Evolutionary conservation across 2,888 invertebrate species (phyloP).

Genomic region (Spisula subtruncata): DNA sequence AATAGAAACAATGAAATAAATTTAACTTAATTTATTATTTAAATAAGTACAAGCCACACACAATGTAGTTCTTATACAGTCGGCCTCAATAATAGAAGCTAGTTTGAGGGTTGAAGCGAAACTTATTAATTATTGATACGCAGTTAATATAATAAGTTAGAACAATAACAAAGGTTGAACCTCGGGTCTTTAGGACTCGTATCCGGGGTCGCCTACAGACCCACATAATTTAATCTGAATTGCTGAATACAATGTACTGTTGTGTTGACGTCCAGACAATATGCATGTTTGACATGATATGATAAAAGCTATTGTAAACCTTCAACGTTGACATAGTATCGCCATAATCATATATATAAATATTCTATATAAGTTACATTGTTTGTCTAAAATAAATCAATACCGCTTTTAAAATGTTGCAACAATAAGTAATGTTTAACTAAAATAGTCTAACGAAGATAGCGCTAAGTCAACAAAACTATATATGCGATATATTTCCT

Average conservation of each 20-base stretch:
- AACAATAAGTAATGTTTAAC: constrained; percentile 2
- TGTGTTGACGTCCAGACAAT: background rate
- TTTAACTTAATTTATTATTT: too few species aligned
- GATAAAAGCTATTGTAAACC: background rate
- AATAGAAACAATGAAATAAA: too few species aligned
- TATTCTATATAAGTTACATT: background rate
- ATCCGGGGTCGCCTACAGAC: too few species aligned
- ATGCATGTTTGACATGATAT: background rate
- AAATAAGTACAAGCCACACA: too few species aligned
- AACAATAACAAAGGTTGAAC: too few species aligned
- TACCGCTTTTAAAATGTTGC: background rate
- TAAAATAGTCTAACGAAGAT: background rate
- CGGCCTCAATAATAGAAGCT: too few species aligned
- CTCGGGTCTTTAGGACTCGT: too few species aligned
- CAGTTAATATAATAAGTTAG: too few species aligned
- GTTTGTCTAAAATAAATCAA: background rate
- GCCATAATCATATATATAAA: background rate
- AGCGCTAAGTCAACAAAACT: background rate
- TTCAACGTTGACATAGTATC: constrained; percentile 5
- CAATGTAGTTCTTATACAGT: too few species aligned
- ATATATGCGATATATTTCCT: background rate
- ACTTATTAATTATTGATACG: too few species aligned
- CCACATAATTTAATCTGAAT: too few species aligned
- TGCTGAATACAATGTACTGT: background rate
- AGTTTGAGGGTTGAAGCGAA: too few species aligned